Conservation (phyloP, 2,113 vertebrate genomes). For the Motacilla tschutschensis region DNA sequence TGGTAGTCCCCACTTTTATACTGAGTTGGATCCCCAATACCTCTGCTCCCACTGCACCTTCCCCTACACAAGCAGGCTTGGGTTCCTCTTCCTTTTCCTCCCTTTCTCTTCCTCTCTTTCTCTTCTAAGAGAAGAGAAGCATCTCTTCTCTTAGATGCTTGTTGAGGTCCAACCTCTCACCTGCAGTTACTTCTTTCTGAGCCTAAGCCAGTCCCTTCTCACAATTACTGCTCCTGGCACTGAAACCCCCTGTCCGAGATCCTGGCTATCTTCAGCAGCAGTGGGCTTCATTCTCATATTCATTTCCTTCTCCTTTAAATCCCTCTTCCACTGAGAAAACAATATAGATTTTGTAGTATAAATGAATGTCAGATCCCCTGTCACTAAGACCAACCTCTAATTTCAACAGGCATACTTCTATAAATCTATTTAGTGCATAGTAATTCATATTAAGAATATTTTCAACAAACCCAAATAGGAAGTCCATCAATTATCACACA, state of each 20-base stretch:
- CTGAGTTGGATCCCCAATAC: not conserved
- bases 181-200: not conserved
- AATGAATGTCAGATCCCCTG: not conserved
- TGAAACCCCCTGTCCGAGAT: not conserved
- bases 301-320: slow-evolving; percentile 7
- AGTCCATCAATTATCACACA: not conserved
- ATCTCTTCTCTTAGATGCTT: not conserved
- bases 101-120: too few relatives aligned
- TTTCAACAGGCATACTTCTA: not conserved
- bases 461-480: not conserved
- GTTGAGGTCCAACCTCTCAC: not conserved
- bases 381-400: not conserved
- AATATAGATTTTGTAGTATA: not conserved
- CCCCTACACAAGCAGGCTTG: not conserved
- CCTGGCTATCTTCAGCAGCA: not conserved
- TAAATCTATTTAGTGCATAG: not conserved
- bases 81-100: not conserved
- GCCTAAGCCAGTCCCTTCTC: not conserved
- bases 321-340: not conserved
- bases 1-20: not conserved
- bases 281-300: not conserved
- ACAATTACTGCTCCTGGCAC: not conserved
- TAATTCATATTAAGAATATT: not conserved
- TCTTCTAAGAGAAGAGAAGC: too few relatives aligned
- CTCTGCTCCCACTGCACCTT: not conserved